Percentiles rank a stretch among this genome's conserved stretches.
These are phyloP conservation scores for Paracanthobrama guichenoti DNA, from an alignment of 2,113 vertebrate species.

Conservation along the genomic window DNA sequence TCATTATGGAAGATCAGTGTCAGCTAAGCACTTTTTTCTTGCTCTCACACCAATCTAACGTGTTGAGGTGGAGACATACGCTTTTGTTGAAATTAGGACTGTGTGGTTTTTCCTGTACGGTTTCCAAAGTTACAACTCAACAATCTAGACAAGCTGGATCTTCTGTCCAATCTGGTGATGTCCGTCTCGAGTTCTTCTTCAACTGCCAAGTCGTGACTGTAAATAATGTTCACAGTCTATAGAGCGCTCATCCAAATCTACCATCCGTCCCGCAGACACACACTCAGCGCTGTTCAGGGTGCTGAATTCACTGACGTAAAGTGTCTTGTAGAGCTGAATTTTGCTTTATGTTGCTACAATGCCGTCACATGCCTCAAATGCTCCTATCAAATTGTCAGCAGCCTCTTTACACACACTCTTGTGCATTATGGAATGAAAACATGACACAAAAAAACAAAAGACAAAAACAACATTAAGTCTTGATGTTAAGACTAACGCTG, in stretches of 20 bases:
- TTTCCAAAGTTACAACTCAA: neutral
- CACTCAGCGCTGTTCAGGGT: constrained; percentile 62
- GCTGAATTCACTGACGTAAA: constrained; percentile 54
- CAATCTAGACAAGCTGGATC: neutral
- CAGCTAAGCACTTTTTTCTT: constrained; percentile 13
- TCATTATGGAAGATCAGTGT: constrained; percentile 22
- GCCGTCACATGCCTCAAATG: neutral
- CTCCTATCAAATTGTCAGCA: neutral
- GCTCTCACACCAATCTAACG: neutral
- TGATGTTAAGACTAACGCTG: constrained; percentile 25
- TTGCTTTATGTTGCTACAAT: neutral
- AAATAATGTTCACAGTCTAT: constrained; percentile 14
- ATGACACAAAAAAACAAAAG: constrained; percentile 31
- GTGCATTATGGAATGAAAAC: constrained; percentile 37
- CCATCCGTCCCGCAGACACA: constrained; percentile 32
- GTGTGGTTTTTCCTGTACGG: neutral
- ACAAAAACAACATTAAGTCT: constrained; percentile 37
- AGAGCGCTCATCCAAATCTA: constrained; percentile 19
- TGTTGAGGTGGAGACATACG: neutral
- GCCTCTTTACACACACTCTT: neutral
- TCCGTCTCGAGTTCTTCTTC: neutral
- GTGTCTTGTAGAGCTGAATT: too few species aligned
- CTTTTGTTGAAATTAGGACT: constrained; percentile 2
- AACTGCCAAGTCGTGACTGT: neutral
- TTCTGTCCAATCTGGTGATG: neutral